Evolutionary conservation across 2,888 invertebrate genomes (phyloP).

Genomic region (Oxystoma pomonae): DNA sequence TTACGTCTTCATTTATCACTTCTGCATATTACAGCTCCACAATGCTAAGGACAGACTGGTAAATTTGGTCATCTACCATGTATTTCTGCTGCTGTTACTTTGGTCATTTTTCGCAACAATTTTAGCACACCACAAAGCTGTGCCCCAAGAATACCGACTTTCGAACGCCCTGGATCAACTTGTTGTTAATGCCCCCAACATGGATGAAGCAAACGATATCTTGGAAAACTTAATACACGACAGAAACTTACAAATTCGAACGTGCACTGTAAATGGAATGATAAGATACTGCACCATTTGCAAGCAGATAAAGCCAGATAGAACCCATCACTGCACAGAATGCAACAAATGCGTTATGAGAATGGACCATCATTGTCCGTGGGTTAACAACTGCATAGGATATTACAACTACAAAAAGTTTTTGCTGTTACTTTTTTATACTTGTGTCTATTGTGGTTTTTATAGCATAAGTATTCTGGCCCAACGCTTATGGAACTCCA

Average conservation of each 20-base stretch:
- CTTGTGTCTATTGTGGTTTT: constrained; percentile 24
- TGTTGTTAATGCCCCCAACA: constrained; percentile 13
- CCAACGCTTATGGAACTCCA: background rate
- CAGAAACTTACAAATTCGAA: constrained; percentile 66
- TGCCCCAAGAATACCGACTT: constrained; percentile 28
- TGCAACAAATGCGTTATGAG: constrained; percentile 36
- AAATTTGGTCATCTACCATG: constrained; percentile 12
- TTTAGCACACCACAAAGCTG: constrained; percentile 17
- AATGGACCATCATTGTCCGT: constrained; percentile 42
- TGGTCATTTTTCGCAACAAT: constrained; percentile 29
- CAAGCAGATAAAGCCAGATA: constrained; percentile 37
- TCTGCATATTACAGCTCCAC: constrained; percentile 11
- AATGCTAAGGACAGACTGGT: constrained; percentile 5
- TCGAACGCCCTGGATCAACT: constrained; percentile 15
- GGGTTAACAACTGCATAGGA: constrained; percentile 38
- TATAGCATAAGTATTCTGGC: constrained; percentile 19
- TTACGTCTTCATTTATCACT: constrained; percentile 15
- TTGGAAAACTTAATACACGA: constrained; percentile 19
- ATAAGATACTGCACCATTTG: constrained; percentile 34
- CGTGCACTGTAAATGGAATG: constrained; percentile 60
- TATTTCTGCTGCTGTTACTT: constrained; percentile 25
- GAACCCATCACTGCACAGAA: constrained; percentile 38
- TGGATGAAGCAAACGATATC: constrained; percentile 19
- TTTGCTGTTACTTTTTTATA: constrained; percentile 32
- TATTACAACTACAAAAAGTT: constrained; percentile 37